Evolutionary conservation across 1,140 invertebrate genomes (phyloP), one percentile per base, ranked within the genome.

Genomic region (Drosophila orosa): DNA sequence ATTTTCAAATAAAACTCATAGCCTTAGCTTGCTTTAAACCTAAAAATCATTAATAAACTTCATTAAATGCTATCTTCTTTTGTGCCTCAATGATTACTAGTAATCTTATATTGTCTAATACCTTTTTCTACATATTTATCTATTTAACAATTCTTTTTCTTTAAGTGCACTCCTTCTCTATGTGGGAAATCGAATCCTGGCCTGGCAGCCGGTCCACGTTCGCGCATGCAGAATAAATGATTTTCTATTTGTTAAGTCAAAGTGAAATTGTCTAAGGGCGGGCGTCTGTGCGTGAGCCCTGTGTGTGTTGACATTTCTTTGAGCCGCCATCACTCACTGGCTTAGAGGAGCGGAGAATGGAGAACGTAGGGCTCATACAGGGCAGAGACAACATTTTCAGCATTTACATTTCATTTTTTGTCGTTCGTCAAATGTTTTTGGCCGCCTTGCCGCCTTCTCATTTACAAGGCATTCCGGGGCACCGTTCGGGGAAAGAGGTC

Each of bases 181-280:
- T 44, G 56, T 40, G 62, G 65, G 54, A 79, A 87, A 79, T 85
- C 81, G 78, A 85, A 85, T 77, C 81, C 61, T 47, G 57, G 56
- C 35, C 67, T 31, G 77, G 73, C 77, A 72, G 73, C 39, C 56
- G 56, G 73, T 54, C 45, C 50, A 52, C 55, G 63, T 45, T 77
- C 74, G 75, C 75, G 83, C 80, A 82, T 86, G 83, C 67, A 83
- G 83, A 86, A 86, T 86, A 86, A 86, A 86, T 86, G 83, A 86
- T 87, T 86, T 86, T 86, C 84, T 86, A 86, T 86, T 86, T 86
- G 83, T 86, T 87, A 87, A 87, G 84, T 87, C 79, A 86, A 86
- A 86, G 83, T 73, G 84, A 86, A 86, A 87, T 79, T 79, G 79
- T 77, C 68, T 79, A 60, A 54, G 63, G 47, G 37, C 57, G 71